Base-by-base conservation (phyloP, 35 echinoderm and acorn worm species). In the Apostichopus japonicus region DNA sequence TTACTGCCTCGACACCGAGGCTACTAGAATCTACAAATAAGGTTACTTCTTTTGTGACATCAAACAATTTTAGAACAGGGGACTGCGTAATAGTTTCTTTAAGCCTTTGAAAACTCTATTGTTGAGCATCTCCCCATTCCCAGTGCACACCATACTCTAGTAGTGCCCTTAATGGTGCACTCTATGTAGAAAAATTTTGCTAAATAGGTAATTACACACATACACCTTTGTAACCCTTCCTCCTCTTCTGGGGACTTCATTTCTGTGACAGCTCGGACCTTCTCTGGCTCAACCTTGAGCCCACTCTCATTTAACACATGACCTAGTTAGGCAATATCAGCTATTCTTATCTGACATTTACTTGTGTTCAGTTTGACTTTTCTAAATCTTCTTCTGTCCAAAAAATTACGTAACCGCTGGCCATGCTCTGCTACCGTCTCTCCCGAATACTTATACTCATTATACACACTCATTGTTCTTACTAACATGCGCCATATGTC, bases 21-120 rank as follows among this genome's bases (percentile, higher is more conserved):
- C 52, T 56, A 72, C 87, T 90, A 19, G 87, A 13, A 52, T 90
- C 87, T 11, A 72, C 87, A 21, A 59, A 90, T 6, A 86, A 7
- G 8, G 53, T 86, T 7, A 86, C 53, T 61, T 56, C 54, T 54
- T 84, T 84, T 0, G 24, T 53, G 9, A 70, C 6, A 65, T 89
- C 62, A 24, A 67, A 70, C 24, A 67, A 23, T 27, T 89, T 65
- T 24, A 89, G 5, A 16, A 89, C 81, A 51, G 81, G 81, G 56
- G 81, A 1, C 15, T 84, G 6, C 9, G 27, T 84, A 33, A 54
- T 84, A 1, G 1, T 89, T 17, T 8, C 62, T 67, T 72, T 67
- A 6, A 89, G 44, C 8, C 65, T 89, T 89, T 72, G 14, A 15
- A 62, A 89, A 67, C 55, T 89, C 21, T 51, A 4, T 89, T 72